Percentiles rank a stretch among this genome's conserved stretches.
phyloP scores from a whole-genome alignment of 2,113 vertebrate genomes.

The Lichenostomus cassidix region DNA sequence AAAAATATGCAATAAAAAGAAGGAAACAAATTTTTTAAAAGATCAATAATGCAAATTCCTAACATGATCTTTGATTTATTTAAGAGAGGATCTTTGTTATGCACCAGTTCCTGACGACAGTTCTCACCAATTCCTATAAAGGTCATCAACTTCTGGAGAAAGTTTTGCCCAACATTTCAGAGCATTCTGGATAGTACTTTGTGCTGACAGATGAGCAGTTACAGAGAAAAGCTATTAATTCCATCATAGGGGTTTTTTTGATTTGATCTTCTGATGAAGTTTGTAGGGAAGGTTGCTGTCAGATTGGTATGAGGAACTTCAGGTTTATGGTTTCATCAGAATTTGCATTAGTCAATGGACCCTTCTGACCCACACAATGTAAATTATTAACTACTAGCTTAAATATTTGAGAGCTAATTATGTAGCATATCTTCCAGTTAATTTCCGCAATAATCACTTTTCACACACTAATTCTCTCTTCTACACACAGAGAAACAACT shows the following conservation, averaged over 20 bases:
- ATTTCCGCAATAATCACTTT: neutral
- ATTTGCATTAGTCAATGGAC: neutral
- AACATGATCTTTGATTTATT: neutral
- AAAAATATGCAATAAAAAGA: neutral
- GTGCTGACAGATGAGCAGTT: neutral
- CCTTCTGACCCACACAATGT: neutral
- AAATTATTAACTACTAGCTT: neutral
- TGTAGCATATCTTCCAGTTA: neutral
- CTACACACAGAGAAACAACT: neutral
- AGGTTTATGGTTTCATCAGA: neutral
- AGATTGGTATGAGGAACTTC: neutral
- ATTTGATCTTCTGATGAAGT: neutral
- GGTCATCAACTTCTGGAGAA: neutral
- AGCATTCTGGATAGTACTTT: neutral
- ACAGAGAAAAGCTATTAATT: neutral
- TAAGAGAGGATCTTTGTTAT: neutral
- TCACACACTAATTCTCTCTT: neutral
- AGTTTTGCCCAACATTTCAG: neutral
- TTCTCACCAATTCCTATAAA: neutral
- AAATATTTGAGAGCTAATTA: neutral
- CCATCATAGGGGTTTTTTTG: neutral
- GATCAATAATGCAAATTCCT: neutral
- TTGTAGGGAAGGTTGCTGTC: neutral
- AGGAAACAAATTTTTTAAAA: neutral
- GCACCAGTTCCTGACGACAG: neutral